Evolutionary conservation across 2,113 vertebrate genomes (phyloP), one percentile per base, ranked within the genome.

Genomic region (Motacilla alba): DNA sequence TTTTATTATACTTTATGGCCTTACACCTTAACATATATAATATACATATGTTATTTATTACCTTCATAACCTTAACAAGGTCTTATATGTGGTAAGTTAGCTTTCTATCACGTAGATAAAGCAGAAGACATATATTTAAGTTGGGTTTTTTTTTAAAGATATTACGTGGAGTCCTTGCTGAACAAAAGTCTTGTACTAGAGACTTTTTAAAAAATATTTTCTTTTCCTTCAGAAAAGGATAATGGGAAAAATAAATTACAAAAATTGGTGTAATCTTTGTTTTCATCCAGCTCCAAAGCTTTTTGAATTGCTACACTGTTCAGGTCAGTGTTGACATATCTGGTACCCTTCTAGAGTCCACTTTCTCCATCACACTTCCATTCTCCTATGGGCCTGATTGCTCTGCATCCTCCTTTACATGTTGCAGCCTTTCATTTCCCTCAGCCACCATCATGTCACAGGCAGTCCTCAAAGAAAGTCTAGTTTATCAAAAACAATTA

Each of bases 381-480:
- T 52, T 75, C 27, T 84, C 5, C 39, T 56, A 7, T 23, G 8
- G 17, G 23, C 1, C 27, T 56, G 22, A 4, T 27, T 59, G 35
- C 0, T 4, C 22, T 75, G 2, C 13, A 68, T 30, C 14, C 20
- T 84, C 13, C 26, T 6, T 63, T 23, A 50, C 5, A 16, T 0
- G 2, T 24, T 23, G 15, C 23, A 90, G 14, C 20, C 6, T 84
- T 83, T 10, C 7, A 70, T 79, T 23, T 76, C 7, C 35, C 4
- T 76, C 21, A 72, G 68, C 27, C 2, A 2, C 9, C 16, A 53
- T 11, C 17, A 26, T 33, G 13, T 10, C 33, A 73, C 23, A 55
- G 21, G 15, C 49, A 66, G 60, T 28, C 39, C 22, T 33, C 24
- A 10, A 63, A 47, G 17, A 63, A 68, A 56, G 0, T 41, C 10